Conservation (phyloP, 2,113 vertebrate species). For the Sceloporus undulatus region DNA sequence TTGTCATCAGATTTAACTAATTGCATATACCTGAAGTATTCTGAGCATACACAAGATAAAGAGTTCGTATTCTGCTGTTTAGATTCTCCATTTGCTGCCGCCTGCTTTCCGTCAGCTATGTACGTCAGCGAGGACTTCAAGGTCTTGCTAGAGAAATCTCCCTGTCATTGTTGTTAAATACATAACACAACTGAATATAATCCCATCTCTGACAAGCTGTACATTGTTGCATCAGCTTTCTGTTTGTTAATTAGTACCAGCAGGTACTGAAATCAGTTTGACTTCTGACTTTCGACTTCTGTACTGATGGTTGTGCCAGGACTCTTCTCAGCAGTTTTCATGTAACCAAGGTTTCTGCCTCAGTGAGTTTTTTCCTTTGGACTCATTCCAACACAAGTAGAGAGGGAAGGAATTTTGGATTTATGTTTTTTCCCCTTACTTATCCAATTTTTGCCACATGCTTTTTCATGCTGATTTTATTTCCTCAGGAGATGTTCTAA, state of each 20-base stretch:
- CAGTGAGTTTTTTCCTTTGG: not conserved
- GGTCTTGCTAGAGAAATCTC: not conserved
- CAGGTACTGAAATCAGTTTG: not conserved
- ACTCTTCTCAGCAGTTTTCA: not conserved
- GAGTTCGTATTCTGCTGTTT: not conserved
- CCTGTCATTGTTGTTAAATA: not conserved
- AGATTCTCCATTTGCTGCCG: not conserved
- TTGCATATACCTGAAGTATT: not conserved
- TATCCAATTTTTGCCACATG: not conserved
- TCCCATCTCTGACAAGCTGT: not conserved
- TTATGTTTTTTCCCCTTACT: not conserved
- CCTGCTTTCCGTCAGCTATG: not conserved
- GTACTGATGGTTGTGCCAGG: not conserved
- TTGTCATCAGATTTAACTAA: not conserved
- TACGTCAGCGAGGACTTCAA: not conserved
- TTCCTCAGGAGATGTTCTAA: not conserved
- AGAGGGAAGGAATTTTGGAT: not conserved
- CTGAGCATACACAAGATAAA: not conserved
- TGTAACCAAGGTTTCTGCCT: not conserved
- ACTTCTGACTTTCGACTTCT: not conserved
- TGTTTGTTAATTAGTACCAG: constrained; percentile 10
- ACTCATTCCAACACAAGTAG: not conserved
- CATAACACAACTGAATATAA: not conserved
- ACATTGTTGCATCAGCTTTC: not conserved
- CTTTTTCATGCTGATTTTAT: not conserved